Base-by-base conservation (phyloP, 2,888 invertebrate genomes). In the Dicycla oo region DNA sequence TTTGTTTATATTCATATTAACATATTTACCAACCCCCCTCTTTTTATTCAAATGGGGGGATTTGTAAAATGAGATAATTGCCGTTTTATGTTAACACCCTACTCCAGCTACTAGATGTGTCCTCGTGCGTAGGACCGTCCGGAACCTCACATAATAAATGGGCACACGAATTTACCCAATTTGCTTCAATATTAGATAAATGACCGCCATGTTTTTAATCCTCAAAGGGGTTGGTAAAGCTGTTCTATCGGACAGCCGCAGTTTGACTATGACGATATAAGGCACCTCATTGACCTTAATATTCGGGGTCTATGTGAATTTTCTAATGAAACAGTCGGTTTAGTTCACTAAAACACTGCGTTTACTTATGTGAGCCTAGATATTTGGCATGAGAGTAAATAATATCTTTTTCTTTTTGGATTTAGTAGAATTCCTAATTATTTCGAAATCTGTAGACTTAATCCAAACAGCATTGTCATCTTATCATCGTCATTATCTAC, bases 41-140 rank as follows among this genome's bases (percentile, higher is more conserved):
- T 73, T 68, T 34, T 65, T 73, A 79, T 82, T 79, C 30, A 64
- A 80, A 79, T 64, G 26, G 26, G 30, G 30, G 64, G 75, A 67
- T 70, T 79, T 58, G 20, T 60, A 56, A 73, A 75, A 80, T 70
- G 66, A 69, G 60, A 73, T 83, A 73, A 81, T 82, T 75, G 72
- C 43, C 65, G 54, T 84, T 81, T 84, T 81, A 82, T 84, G 81
- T 81, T 69, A 69, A 75, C 57, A 51, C 60, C 38, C 40, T 38
- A 54, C 34, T 45, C 34, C 49, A 47, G 51, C 26, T 38, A 45
- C 45, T 64, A 67, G n/a, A 61, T 34, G 60, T 72, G 56, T 10
- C 61, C 56, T 49, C 34, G 20, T 56, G 43, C 20, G 51, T 38
- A 56, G 45, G 40, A 20, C 49, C 20, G 51, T 60, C 68, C 45